Conservation (phyloP, 1,140 invertebrate genomes). For the Conus betulinus region DNA sequence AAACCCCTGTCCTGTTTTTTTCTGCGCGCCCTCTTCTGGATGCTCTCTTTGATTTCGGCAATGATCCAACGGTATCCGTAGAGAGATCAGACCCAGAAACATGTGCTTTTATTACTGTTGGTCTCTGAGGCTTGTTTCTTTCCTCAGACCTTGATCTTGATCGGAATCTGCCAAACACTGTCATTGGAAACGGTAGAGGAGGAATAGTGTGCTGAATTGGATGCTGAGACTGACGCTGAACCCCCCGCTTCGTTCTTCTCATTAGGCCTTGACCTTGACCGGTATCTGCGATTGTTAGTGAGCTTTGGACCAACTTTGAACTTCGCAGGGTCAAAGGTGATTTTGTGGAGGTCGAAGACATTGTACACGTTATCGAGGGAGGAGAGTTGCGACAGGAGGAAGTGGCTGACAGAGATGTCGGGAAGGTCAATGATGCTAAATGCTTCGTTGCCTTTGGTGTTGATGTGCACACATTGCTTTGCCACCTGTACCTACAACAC, state of each 20-base stretch:
- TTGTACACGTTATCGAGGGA: neutral
- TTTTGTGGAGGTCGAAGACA: slow-evolving; percentile 11
- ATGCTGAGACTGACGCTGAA: neutral
- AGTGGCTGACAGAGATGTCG: neutral
- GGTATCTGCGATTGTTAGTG: neutral
- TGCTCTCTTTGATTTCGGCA: too few species aligned
- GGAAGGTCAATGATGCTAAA: slow-evolving; percentile 8
- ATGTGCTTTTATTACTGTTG: too few species aligned
- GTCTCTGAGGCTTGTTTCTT: neutral
- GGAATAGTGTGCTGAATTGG: neutral
- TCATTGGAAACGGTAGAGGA: neutral
- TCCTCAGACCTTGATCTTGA: neutral
- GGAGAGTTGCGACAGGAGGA: neutral
- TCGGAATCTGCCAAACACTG: neutral
- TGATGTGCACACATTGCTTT: neutral
- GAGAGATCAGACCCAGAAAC: too few species aligned
- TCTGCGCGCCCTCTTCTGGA: neutral
- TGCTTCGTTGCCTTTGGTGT: neutral
- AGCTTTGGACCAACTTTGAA: neutral
- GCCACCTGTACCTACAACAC: too few species aligned
- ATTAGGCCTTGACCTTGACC: neutral
- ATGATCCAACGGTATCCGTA: too few species aligned
- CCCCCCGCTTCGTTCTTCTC: neutral
- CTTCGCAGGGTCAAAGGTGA: neutral
- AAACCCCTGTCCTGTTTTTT: neutral